Base-by-base conservation (phyloP, 2,888 invertebrate genomes). In the Ormyrus labotus region DNA sequence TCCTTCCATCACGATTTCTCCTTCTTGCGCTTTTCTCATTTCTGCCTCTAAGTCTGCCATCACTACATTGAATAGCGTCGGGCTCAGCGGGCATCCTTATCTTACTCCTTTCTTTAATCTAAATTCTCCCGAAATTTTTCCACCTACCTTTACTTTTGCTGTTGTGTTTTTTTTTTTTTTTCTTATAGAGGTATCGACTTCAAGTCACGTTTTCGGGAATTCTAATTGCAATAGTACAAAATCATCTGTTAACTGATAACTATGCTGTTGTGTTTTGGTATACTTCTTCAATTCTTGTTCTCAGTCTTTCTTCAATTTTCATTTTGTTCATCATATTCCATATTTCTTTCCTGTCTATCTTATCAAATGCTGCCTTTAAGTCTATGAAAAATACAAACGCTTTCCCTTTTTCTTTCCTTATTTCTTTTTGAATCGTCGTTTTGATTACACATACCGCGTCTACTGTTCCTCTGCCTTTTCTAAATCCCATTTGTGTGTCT, bases 321-420 rank as follows among this genome's bases (percentile, higher is more conserved):
- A 19, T 19, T 19, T 19, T 19, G 1, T 19, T 19, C 1, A 19
- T 19, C 19, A 19, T 1, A 1, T 19, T 19, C 19, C 19, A 19
- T 19, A 19, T 19, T 19, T 19, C 19, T 19, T 19, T 19, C 19
- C 19, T 19, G 19, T 19, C 19, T 19, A 19, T 19, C 19, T 19
- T 19, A 19, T 19, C 19, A 19, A 19, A 19, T 19, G 19, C 19
- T 19, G 19, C 19, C 19, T 19, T 19, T 19, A 19, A 19, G 61
- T n/a, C 67, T 47, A 34, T 55, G 6, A 55, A 63, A 9, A 13
- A 64, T 47, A 50, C 10, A 13, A 10, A 55, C 6, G 7, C 19
- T 13, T 50, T 70, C 5, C 48, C 69, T 1, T 57, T 47, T 13
- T 34, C 78, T 79, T 9, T 74, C 68, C 11, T 58, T 57, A 80